Evolutionary conservation across 2,888 invertebrate species (phyloP), one percentile per base, ranked within the genome.

Genomic region (Helicoverpa assulta): DNA sequence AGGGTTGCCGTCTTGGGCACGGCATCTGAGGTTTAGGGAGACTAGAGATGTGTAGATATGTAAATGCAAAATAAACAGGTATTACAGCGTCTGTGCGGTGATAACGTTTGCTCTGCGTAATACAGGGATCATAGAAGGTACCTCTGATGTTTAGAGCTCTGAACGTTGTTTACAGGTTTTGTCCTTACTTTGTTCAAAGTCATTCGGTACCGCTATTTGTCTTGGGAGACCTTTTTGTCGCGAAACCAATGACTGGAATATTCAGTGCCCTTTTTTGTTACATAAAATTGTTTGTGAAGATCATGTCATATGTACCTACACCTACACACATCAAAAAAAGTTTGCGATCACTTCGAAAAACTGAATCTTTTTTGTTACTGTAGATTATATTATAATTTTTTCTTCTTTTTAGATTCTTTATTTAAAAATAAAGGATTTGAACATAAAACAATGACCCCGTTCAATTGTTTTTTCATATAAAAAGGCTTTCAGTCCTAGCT

Each of bases 61-160:
- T 58, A 70, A 62, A 70, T 73, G 51, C 51, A 54, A 43, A 51
- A 54, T 58, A 62, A 58, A 55, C 57, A 58, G 56, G 19, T 53
- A 14, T 53, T 54, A 47, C 47, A 26, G n/a, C n/a, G n/a, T 51
- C 40, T 43, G 29, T 33, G 14, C 19, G 8, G 16, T n/a, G 37
- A 57, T 37, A 73, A 26, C 51, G 18, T 65, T 52, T 50, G 50
- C 18, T 18, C 16, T 29, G 54, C 47, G 16, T 47, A n/a, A 47
- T 47, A 47, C 5, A n/a, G n/a, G 47, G 47, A 47, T 47, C n/a
- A 47, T 47, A n/a, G 16, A 43, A 43, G 47, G n/a, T 47, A 47
- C 47, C n/a, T 14, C 40, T 47, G 47, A n/a, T 47, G 47, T 47
- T 47, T n/a, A 47, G 47, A 47, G 47, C 47, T 16, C 43, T 47